Conservation (phyloP, 2,797 vertebrate species). For the Vultur gryphus region DNA sequence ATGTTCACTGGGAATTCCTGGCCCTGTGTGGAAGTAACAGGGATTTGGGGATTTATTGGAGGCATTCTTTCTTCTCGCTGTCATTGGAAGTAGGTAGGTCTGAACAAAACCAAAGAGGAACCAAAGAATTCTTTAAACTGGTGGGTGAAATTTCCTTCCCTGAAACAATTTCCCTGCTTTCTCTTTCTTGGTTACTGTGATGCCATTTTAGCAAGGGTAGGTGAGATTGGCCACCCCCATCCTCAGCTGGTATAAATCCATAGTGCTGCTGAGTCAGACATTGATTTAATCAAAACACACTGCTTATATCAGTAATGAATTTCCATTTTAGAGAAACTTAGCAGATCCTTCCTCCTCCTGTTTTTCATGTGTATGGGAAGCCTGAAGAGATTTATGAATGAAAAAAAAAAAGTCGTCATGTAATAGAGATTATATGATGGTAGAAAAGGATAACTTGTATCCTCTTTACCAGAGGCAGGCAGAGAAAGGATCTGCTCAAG, state of each 20-base stretch:
- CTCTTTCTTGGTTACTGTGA: not conserved
- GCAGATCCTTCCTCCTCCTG: not conserved
- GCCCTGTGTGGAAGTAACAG: not conserved
- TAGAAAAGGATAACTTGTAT: not conserved
- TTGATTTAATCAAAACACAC: not conserved
- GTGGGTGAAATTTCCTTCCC: not conserved
- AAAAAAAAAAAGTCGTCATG: not conserved
- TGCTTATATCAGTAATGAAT: not conserved
- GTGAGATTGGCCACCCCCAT: not conserved
- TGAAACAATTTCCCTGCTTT: not conserved
- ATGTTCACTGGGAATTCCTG: not conserved
- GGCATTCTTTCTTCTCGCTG: not conserved
- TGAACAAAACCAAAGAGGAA: not conserved
- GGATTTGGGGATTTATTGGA: not conserved
- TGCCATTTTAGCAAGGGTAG: not conserved
- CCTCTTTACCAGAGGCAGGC: not conserved
- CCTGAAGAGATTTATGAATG: constrained; percentile 6
- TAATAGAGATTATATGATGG: not conserved
- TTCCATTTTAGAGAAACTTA: not conserved
- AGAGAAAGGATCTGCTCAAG: not conserved
- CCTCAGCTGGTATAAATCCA: not conserved
- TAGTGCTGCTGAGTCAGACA: not conserved
- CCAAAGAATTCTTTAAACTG: not conserved
- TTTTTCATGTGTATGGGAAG: not conserved
- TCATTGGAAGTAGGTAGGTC: not conserved